Evolutionary conservation across 2,888 invertebrate species (phyloP).

Genomic region (Plebejus argus): DNA sequence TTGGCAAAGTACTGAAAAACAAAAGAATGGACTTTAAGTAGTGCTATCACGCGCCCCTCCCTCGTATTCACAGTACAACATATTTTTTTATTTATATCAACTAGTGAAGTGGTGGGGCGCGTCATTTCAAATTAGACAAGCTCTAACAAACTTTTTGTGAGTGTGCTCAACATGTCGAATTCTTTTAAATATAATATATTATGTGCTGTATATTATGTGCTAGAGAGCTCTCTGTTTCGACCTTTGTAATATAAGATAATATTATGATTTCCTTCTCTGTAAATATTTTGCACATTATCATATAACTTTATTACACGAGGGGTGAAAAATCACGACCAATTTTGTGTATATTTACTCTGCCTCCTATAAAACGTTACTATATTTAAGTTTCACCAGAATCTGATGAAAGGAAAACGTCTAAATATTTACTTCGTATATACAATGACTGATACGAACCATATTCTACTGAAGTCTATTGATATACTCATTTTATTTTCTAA

Average conservation of each 20-base stretch:
- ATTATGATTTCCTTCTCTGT: not conserved
- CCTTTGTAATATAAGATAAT: not conserved
- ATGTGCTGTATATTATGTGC: too few species aligned
- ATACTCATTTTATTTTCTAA: not conserved
- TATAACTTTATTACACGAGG: not conserved
- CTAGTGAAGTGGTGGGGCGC: too few species aligned
- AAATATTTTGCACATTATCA: not conserved
- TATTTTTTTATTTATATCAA: too few species aligned
- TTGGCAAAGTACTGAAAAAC: too few species aligned
- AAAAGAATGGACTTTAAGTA: too few species aligned
- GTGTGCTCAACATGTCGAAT: too few species aligned
- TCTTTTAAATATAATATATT: too few species aligned
- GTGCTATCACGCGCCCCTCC: too few species aligned
- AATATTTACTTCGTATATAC: not conserved
- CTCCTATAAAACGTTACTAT: not conserved
- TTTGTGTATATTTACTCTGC: conserved; percentile 2
- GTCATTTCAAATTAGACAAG: too few species aligned
- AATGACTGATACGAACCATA: conserved; percentile 9
- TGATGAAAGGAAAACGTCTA: conserved; percentile 13
- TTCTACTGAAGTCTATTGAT: not conserved
- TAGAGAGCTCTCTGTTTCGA: too few species aligned
- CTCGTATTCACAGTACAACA: too few species aligned
- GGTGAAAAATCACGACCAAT: not conserved
- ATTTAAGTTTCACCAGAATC: not conserved
- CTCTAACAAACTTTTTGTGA: too few species aligned